Base-by-base conservation (phyloP, 2,797 vertebrate genomes). In the Eleutherodactylus coqui region DNA sequence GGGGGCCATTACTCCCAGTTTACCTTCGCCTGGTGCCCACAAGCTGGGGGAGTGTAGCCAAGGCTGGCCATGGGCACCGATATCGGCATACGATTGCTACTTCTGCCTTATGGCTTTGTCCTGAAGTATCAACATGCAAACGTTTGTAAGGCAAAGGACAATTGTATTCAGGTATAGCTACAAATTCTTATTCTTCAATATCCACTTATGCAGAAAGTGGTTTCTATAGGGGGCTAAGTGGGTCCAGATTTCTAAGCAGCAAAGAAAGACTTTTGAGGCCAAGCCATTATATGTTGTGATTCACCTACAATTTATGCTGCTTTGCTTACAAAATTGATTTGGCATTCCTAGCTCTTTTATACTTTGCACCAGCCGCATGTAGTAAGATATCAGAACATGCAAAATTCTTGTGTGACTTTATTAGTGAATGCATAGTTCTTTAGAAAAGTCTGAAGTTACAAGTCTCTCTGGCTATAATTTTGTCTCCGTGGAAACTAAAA, bases 401-500 rank as follows among this genome's bases (percentile, higher is more conserved):
- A 32, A 17, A 53, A 64, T 72, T 36, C 24, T 19, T 79, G 67
- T 47, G 36, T 70, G 62, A 9, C 47, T 58, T 24, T 70, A 58
- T 78, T 70, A 24, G 13, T 24, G 41, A 7, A 75, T 60, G 34
- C 60, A 72, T 85, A 49, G 72, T n/a, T 75, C 58, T 75, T 70
- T 38, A 53, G 45, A 29, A 84, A 73, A 75, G n/a, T 36, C 29
- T 43, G 17, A 67, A 84, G 58, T 76, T 81, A 85, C 43, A 69
- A 60, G 77, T 58, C 70, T 85, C 70, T 38, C 11, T 76, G 82
- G 58, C 69, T 87, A 67, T 81, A 76, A 84, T 87, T 87, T 84
- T 84, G 77, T 87, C 86, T 84, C 86, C 77, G 34, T 87, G 86
- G 86, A 80, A 87, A 87, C 86, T 53, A 43, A 87, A 60, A 79